phyloP scores from a whole-genome alignment of 2,888 invertebrate species.

The Ernsta delagoae region DNA sequence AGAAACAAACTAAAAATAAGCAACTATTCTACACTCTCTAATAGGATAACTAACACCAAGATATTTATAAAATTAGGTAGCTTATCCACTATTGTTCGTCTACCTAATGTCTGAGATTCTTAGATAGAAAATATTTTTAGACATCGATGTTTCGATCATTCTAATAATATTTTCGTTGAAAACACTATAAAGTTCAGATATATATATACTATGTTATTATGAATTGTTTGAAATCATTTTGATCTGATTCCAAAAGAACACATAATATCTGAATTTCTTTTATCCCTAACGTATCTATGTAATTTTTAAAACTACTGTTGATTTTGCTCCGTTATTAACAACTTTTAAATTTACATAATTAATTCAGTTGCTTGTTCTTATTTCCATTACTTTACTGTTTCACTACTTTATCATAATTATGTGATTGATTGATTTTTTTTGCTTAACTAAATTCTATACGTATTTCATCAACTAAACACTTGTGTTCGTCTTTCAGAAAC shows the following conservation, averaged over 20 bases:
- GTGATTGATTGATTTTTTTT: no score
- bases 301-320: slow-evolving; percentile 27
- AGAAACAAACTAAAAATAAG: slow-evolving; percentile 76
- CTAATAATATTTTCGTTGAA: neutral
- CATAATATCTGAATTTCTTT: slow-evolving; percentile 7
- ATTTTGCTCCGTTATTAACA: slow-evolving; percentile 10
- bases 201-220: no score
- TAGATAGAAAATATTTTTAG: slow-evolving; percentile 4
- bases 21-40: slow-evolving; percentile 69
- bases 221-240: no score
- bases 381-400: no score
- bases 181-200: neutral
- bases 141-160: neutral
- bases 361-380: no score
- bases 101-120: neutral
- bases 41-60: slow-evolving; percentile 77
- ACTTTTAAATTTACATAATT: neutral
- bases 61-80: slow-evolving; percentile 40
- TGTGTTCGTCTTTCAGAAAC: slow-evolving; percentile 2
- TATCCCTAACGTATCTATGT: no score
- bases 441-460: no score
- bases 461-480: neutral
- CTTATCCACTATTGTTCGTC: neutral
- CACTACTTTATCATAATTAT: no score
- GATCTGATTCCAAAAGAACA: neutral